These are phyloP conservation scores for Procavia capensis DNA, from an alignment of 2,113 vertebrate species.

Conservation along the genomic window DNA sequence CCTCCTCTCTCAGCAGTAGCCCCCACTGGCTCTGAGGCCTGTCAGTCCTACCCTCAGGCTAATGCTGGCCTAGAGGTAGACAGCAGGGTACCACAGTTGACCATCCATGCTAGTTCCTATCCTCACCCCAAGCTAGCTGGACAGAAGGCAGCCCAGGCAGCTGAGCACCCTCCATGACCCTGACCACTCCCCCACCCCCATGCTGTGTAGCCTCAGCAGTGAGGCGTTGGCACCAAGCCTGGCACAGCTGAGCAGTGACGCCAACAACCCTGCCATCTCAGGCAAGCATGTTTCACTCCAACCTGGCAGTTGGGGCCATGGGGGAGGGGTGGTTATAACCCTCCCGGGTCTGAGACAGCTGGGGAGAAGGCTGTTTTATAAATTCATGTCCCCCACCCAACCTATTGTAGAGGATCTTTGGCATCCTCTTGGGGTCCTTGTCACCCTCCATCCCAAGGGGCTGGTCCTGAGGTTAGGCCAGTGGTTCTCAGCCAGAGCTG, in stretches of 20 bases:
- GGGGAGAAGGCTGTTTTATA: neutral
- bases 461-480: slow-evolving; percentile 15
- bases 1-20: neutral
- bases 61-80: neutral
- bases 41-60: neutral
- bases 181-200: neutral
- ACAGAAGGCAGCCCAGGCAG: slow-evolving; percentile 46
- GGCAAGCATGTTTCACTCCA: slow-evolving; percentile 41
- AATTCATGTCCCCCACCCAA: neutral
- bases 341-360: neutral
- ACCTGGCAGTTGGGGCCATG: slow-evolving; percentile 37
- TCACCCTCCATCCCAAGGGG: neutral
- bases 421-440: neutral
- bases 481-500: slow-evolving; percentile 21
- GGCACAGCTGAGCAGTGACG: slow-evolving; percentile 67
- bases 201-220: slow-evolving; percentile 38
- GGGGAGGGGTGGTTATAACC: neutral
- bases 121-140: slow-evolving; percentile 28
- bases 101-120: neutral
- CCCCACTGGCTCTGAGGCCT: slow-evolving; percentile 29
- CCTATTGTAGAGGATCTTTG: neutral
- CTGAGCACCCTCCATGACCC: neutral
- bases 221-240: slow-evolving; percentile 63
- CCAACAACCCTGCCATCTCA: slow-evolving; percentile 61
- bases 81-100: neutral